Base-by-base conservation (phyloP, 2,888 invertebrate species). In the Drosophila affinis region DNA sequence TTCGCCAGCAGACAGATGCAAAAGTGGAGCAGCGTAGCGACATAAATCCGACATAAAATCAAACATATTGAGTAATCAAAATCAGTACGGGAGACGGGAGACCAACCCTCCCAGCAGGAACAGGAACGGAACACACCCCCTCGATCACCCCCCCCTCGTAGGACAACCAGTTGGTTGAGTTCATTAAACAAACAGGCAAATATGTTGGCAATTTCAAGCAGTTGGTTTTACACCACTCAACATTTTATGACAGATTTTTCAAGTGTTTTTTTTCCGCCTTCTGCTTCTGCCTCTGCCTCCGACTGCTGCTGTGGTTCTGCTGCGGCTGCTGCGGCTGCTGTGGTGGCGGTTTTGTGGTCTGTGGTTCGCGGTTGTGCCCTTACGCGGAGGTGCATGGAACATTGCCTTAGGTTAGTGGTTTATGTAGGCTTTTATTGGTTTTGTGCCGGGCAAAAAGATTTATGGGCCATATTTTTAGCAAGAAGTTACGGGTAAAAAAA, bases 61-160 rank as follows among this genome's bases (percentile, higher is more conserved):
- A 89, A 91, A 85, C 91, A 90, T 89, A 90, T 90, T 91, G 91
- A 90, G 86, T 90, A 90, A 90, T 90, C 90, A 91, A 89, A 89
- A 64, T 24, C 17, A 44, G 46, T 45, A 27, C 49, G 18, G 32
- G 51, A 46, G 18, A 46, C 6, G 14, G 18, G 44, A 2, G 14
- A 39, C 6, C 51, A 74, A 62, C 74, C 73, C 52, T 58, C 32
- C 58, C 17, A 39, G 17, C 4, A n/a, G 29, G 3, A 39, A 32
- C 12, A 24, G 52, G 3, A 39, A 32, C 32, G 27, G 52, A 47
- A 24, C 51, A 52, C 51, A 76, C 65, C 74, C 70, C 52, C 59
- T 44, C 79, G 68, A 62, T 57, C 55, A 56, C 39, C 39, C 2
- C 32, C 57, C 45, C 18, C 14, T 18, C 2, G 39, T 39, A 3